Evolutionary conservation across 2,113 vertebrate species (phyloP).

Genomic region (Herpetotheres cachinnans): DNA sequence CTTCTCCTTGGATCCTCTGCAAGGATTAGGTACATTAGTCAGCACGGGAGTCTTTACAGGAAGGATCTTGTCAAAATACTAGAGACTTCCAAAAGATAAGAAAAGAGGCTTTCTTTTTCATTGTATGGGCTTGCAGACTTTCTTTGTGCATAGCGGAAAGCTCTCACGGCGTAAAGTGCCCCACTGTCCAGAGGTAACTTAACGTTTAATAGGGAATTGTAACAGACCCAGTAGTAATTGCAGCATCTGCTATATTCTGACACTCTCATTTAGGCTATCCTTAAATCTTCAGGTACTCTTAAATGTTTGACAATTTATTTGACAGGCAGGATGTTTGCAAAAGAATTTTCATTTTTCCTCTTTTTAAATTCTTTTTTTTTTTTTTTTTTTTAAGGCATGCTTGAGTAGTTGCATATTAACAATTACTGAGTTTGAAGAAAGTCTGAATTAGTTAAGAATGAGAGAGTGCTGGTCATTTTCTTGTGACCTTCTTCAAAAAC

Average conservation of each 20-base stretch:
- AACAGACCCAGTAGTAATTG: not conserved
- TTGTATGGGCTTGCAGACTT: not conserved
- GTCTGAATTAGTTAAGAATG: not conserved
- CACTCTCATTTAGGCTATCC: not conserved
- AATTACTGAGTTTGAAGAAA: not conserved
- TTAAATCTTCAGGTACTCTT: not conserved
- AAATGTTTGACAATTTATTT: not conserved
- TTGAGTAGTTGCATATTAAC: not conserved
- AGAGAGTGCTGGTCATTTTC: not conserved
- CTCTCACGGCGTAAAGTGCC: not conserved
- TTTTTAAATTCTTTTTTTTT: no score
- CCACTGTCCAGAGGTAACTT: not conserved
- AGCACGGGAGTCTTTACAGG: not conserved
- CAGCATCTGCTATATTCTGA: not conserved
- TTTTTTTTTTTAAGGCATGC: not conserved
- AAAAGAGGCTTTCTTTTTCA: not conserved
- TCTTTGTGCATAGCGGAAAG: not conserved
- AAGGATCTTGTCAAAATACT: not conserved
- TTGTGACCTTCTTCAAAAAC: not conserved
- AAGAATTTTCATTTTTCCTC: not conserved
- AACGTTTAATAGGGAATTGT: not conserved
- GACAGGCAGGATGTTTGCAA: not conserved
- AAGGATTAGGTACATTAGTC: not conserved
- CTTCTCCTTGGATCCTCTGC: not conserved
- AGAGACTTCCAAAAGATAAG: not conserved